Percentiles rank a stretch among this genome's conserved stretches.
Evolutionary conservation across 2,888 invertebrate species (phyloP).

Genomic region (Xylota sylvarum): DNA sequence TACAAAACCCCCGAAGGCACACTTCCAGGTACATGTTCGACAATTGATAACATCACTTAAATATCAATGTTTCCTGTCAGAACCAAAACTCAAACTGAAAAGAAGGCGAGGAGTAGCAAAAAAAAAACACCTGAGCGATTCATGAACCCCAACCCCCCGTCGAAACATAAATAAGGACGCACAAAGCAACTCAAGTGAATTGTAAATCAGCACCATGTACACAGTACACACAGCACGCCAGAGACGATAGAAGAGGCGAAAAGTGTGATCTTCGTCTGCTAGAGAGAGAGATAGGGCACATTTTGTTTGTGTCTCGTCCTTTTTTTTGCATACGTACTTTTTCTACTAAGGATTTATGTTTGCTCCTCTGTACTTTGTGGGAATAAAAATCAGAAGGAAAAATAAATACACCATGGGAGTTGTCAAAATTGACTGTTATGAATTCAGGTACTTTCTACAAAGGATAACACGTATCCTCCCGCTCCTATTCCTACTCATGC

Average conservation of each 20-base stretch:
- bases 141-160: neutral
- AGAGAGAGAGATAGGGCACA: too few species aligned
- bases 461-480: constrained; percentile 44
- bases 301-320: neutral
- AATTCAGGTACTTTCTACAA: constrained; percentile 45
- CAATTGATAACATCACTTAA: constrained; percentile 66
- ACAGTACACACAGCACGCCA: neutral
- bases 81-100: constrained; percentile 36
- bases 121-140: constrained; percentile 30
- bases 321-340: neutral
- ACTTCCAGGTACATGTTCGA: constrained; percentile 43
- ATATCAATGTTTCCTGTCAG: constrained; percentile 55
- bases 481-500: neutral
- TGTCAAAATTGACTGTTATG: constrained; percentile 60
- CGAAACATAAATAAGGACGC: constrained; percentile 45
- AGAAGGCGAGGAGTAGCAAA: neutral
- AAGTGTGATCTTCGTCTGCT: constrained; percentile 12
- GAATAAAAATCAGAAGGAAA: constrained; percentile 43
- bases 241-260: neutral
- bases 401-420: constrained; percentile 49
- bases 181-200: constrained; percentile 63
- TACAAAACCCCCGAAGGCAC: constrained; percentile 30
- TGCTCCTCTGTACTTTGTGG: constrained; percentile 22
- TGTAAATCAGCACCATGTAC: constrained; percentile 54
- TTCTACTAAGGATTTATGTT: constrained; percentile 32